These are phyloP conservation scores for Halictus rubicundus DNA, from an alignment of 1,140 invertebrate species.

Conservation along the genomic window DNA sequence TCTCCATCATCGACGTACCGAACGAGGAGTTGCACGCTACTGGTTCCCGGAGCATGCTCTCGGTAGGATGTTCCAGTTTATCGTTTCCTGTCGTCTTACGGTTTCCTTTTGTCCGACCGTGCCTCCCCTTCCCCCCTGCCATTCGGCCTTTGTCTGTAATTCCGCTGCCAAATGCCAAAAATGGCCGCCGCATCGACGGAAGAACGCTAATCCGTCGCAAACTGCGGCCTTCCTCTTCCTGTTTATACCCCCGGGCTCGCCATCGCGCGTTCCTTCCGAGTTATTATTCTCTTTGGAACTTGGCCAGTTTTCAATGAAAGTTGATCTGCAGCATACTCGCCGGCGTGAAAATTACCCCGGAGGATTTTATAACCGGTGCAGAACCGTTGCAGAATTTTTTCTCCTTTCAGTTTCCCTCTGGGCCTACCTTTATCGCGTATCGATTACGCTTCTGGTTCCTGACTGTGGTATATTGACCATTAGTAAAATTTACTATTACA, in stretches of 20 bases:
- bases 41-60: slow-evolving; percentile 37
- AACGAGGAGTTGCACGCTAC: slow-evolving; percentile 46
- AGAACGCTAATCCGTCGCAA: background rate
- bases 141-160: slow-evolving; percentile 4
- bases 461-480: too few species aligned
- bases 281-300: too few species aligned
- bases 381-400: too few species aligned
- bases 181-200: background rate
- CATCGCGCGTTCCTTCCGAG: background rate
- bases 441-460: too few species aligned
- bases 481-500: too few species aligned
- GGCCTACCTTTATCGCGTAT: too few species aligned
- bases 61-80: slow-evolving; percentile 61
- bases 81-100: slow-evolving; percentile 62
- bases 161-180: background rate
- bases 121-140: background rate
- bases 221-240: slow-evolving; percentile 24
- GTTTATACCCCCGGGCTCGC: background rate
- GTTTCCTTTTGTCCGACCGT: slow-evolving; percentile 30
- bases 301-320: too few species aligned
- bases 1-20: slow-evolving; percentile 47
- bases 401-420: too few species aligned
- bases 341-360: too few species aligned
- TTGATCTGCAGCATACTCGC: too few species aligned
- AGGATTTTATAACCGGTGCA: too few species aligned